Evolutionary conservation across 1,140 invertebrate species (phyloP), one percentile per base, ranked within the genome.

Genomic region (Microplitis demolitor): DNA sequence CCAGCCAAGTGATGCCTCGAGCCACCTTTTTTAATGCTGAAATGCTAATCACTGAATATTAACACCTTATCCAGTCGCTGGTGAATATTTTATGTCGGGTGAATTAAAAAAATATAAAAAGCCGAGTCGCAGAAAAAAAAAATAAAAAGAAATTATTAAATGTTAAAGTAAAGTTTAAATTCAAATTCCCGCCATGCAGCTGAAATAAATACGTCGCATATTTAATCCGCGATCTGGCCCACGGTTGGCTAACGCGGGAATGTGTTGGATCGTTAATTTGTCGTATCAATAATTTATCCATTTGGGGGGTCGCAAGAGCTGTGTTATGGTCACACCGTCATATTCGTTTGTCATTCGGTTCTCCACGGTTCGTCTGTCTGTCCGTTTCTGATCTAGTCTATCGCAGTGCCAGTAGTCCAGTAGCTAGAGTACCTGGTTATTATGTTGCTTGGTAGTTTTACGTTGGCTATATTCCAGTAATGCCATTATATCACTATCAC

Each of bases 271-370:
- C 74, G 74, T 77, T 77, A 76, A 76, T 74, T 66, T 72, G 53
- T 51, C 67, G 50, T 73, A 76, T 74, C 76, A 79, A 78, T 77
- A 75, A 78, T 76, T 72, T 74, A 73, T 74, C 60, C 37, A 45
- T 45, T 45, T 45, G 39, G 39, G 39, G 4, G 56, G 31, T 51
- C n/a, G 64, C 13, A 35, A 62, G 35, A 35, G 16, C 6, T 45
- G 39, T 45, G 39, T 45, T 34, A 61, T 34, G 60, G 78, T 80
- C 73, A 83, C 78, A 79, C 6, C 39, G 71, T 78, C 72, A 82
- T 82, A 84, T 82, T 82, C 79, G 77, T 80, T 82, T 81, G 81
- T 83, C 80, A 79, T 81, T 84, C 76, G 80, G 83, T 85, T 84
- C 78, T 78, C 74, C 75, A 80, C 74, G 79, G 73, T 79, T 69